Evolutionary conservation across 2,797 vertebrate genomes (phyloP), one percentile per base, ranked within the genome.

Genomic region (Amniataba percoides): DNA sequence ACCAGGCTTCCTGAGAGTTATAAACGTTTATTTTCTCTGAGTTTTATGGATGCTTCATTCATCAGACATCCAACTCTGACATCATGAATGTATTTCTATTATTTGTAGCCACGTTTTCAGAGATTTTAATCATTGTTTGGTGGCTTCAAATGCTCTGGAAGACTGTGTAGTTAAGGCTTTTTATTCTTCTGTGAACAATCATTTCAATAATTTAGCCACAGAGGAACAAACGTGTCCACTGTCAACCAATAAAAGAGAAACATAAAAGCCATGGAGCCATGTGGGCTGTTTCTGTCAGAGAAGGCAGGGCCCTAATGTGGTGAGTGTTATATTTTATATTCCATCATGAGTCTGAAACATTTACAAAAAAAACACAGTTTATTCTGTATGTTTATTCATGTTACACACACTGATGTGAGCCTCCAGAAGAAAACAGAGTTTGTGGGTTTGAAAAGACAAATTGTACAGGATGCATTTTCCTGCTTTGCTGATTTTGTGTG

Each of bases 211-310:
- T 21, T 51, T 51, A 31, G 27, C 3, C 48, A 51, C 48, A 21
- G 48, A 51, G 12, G 48, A 51, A 51, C n/a, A 51, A 23, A 46
- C 7, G 8, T 46, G 18, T 19, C 18, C 43, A 46, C 43, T 7
- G 43, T 19, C 16, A 18, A 19, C 19, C 46, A 48, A n/a, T n/a
- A n/a, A n/a, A n/a, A n/a, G n/a, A n/a, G n/a, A n/a, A n/a, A n/a
- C n/a, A n/a, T n/a, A 36, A 36, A 36, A 36, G 34, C 34, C 34
- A 36, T 36, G n/a, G n/a, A n/a, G n/a, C n/a, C 4, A 42, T 31
- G 27, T 40, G 39, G 21, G 13, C 46, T 70, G 59, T n/a, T 77
- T 49, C 27, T 52, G 65, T 59, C 19, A 66, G n/a, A 21, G 25
- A 42, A 42, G 43, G 52, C 9, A 16, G 7, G 49, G 14, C 9